Evolutionary conservation across 1,140 invertebrate species (phyloP).

Genomic region (Lepidostoma basale): DNA sequence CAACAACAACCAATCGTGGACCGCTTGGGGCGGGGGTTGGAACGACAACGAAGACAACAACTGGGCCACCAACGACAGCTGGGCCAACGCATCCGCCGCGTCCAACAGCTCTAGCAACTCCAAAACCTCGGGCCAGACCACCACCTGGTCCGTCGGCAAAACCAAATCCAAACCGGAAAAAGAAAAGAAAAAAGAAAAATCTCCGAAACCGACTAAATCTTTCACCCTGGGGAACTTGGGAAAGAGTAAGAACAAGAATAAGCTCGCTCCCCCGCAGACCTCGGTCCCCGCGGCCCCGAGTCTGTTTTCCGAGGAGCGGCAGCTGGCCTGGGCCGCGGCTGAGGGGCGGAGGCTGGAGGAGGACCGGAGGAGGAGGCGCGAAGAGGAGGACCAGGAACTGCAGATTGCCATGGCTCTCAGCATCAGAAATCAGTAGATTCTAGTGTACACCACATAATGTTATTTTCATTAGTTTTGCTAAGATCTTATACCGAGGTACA

Average conservation of each 20-base stretch:
- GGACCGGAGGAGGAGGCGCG: slow-evolving; percentile 54
- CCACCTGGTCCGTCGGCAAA: slow-evolving; percentile 47
- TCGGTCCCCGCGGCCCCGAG: not conserved
- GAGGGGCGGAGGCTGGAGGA: slow-evolving; percentile 60
- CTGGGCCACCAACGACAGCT: slow-evolving; percentile 50
- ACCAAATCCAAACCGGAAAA: slow-evolving; percentile 39
- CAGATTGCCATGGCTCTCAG: slow-evolving; percentile 63
- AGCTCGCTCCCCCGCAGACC: slow-evolving; percentile 5
- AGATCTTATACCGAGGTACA: too few relatives aligned
- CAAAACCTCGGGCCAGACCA: not conserved
- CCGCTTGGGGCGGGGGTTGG: slow-evolving; percentile 52
- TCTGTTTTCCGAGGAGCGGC: slow-evolving; percentile 58
- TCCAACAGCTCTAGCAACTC: slow-evolving; percentile 8
- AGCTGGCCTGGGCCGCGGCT: slow-evolving; percentile 65
- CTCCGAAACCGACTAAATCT: slow-evolving; percentile 51
- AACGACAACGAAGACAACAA: slow-evolving; percentile 50
- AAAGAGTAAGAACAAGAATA: slow-evolving; percentile 48
- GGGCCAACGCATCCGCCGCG: slow-evolving; percentile 14
- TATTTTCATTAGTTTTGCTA: too few relatives aligned
- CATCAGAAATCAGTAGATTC: slow-evolving; percentile 41
- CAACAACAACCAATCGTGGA: slow-evolving; percentile 49
- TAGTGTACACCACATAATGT: not conserved
- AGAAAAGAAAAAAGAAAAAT: slow-evolving; percentile 55
- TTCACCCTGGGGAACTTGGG: slow-evolving; percentile 51
- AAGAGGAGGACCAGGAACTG: slow-evolving; percentile 61